Evolutionary conservation across 2,888 invertebrate species (phyloP), one percentile per base, ranked within the genome.

Genomic region (Prosapia bicincta): DNA sequence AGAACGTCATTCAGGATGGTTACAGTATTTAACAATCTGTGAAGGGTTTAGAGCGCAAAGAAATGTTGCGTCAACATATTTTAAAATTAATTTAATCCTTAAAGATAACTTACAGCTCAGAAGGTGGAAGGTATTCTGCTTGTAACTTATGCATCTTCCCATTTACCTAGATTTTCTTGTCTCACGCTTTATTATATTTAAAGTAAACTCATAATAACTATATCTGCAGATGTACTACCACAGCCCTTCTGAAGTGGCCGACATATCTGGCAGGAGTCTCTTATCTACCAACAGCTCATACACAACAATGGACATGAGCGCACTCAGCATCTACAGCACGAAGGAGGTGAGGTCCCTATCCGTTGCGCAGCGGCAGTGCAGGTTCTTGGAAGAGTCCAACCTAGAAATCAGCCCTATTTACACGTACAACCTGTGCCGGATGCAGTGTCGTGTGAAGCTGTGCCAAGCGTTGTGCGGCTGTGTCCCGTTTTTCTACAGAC

Each of bases 211-310:
- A n/a, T n/a, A n/a, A n/a, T n/a, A n/a, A n/a, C n/a, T n/a, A n/a
- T 30, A 38, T 38, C 15, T 38, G 9, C 76, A 90, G 90, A 87
- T 88, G 0, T 90, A 87, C 79, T 82, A 92, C 66, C 92, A 93
- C 80, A 91, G 91, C 0, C 89, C 92, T 0, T 85, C 87, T 28
- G 92, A 93, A 85, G 87, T 90, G 0, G 90, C 91, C 0, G 92
- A 91, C 81, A 87, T 91, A 66, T 88, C 90, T 0, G 89, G 89
- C 32, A 85, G 85, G 77, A 82, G 82, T 26, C 77, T 84, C 1
- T 75, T 78, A 9, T 84, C 85, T 0, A 80, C 81, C 9, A 82
- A 85, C 70, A 84, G 83, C 5, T 83, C 80, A 79, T 90, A 90
- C 79, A 88, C 89, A 82, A 90, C 89, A 20, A 83, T 90, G 6